Base-by-base conservation (phyloP, 1,140 invertebrate species). In the Drosophila orena region DNA sequence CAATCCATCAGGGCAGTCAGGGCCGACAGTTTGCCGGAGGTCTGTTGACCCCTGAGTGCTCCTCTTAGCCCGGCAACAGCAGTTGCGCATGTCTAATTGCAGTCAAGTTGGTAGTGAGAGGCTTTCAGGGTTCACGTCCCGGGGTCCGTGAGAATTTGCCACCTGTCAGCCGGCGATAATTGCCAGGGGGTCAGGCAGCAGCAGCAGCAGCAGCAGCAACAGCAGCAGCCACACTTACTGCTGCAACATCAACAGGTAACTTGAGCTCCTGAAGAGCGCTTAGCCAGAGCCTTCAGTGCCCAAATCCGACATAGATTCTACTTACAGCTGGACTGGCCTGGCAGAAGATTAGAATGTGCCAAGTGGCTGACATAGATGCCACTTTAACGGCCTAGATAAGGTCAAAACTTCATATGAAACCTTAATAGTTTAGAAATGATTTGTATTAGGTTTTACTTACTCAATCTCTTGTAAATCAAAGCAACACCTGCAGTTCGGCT, bases 51-150 rank as follows among this genome's bases (percentile, higher is more conserved):
- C 62, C 81, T 65, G 59, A 84, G 76, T 79, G 73, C 72, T 75
- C 72, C 53, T 64, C 30, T 35, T 34, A 37, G 35, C 53, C 40
- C 34, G 27, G 46, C 42, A 57, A 70, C 70, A 66, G 57, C 73
- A 73, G 79, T 77, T 85, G 81, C 68, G 81, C 81, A 79, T 84
- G 84, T 85, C 84, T 89, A 89, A 89, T 89, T 89, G 80, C 80
- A 85, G 77, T 89, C 84, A 84, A 86, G 86, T 57, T 66, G 71
- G 44, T 74, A 74, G 71, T 73, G 47, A 66, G 70, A 52, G 72
- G 56, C 74, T 61, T 62, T 69, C 73, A 77, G 73, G 65, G 56
- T 69, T 71, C 79, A 89, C 71, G 64, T 71, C 47, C 37, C 58
- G 50, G 49, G 42, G 37, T 77, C 60, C 83, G 81, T 88, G 78